Percentiles rank a stretch among this genome's conserved stretches.
phyloP scores from a whole-genome alignment of 35 echinoderm and acorn worm species.

The Acanthaster planci region DNA sequence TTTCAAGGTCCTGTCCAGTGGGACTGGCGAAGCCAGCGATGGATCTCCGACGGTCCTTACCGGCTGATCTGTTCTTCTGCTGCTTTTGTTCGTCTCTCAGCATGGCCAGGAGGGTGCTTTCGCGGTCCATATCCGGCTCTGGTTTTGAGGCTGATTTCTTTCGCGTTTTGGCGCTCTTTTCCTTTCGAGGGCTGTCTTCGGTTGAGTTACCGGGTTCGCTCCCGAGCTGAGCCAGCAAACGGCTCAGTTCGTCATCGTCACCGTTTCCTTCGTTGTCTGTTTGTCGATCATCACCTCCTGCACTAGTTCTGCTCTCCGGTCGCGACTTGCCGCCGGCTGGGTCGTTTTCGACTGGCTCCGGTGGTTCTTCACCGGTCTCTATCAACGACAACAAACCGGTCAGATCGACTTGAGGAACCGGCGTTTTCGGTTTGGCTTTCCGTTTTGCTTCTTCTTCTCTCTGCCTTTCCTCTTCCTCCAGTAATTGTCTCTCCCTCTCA shows the following conservation, averaged over 20 bases:
- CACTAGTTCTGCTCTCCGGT: neutral
- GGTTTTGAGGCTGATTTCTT: conserved; percentile 7
- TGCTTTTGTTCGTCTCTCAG: conserved; percentile 17
- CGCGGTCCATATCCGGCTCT: neutral
- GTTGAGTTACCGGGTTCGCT: neutral
- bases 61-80: neutral
- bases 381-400: neutral
- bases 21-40: neutral
- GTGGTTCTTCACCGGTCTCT: conserved; percentile 6
- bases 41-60: neutral
- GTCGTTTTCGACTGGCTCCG: neutral
- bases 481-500: conserved; percentile 19
- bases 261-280: neutral
- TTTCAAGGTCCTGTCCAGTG: neutral
- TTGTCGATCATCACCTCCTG: no score
- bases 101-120: conserved; percentile 36
- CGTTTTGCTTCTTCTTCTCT: conserved; percentile 26
- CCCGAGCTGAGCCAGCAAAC: neutral
- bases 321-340: neutral
- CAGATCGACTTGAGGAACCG: neutral
- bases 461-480: neutral
- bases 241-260: conserved; percentile 1
- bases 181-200: no score
- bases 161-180: neutral
- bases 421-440: conserved; percentile 1